phyloP scores from a whole-genome alignment of 2,113 vertebrate genomes.

The Anarrhichthys ocellatus region DNA sequence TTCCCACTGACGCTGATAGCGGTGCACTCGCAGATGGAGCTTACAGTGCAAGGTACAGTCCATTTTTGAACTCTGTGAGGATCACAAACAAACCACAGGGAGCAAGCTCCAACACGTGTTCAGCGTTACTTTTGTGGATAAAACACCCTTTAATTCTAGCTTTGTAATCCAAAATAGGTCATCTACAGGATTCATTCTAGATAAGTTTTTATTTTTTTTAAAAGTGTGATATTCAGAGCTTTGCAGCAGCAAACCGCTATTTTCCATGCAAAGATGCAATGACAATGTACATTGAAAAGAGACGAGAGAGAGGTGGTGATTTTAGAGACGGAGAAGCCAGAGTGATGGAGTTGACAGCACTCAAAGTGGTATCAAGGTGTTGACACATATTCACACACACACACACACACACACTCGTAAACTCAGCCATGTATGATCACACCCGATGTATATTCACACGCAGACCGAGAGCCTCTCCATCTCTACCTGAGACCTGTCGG shows the following conservation, averaged over 20 bases:
- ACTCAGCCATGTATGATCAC: slow-evolving; percentile 14
- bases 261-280: neutral
- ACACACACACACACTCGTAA: neutral
- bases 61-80: neutral
- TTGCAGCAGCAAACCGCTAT: neutral
- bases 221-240: neutral
- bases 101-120: neutral
- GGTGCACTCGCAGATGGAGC: slow-evolving; percentile 32
- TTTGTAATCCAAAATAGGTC: too few species aligned
- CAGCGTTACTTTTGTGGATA: neutral
- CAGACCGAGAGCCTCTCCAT: slow-evolving; percentile 16
- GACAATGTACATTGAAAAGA: neutral
- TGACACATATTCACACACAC: neutral
- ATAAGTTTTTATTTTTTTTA: too few species aligned
- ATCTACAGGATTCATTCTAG: too few species aligned
- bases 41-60: slow-evolving; percentile 31
- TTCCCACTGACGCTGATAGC: slow-evolving; percentile 39
- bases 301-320: neutral
- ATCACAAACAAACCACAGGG: neutral
- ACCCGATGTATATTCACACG: neutral
- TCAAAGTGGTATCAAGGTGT: slow-evolving; percentile 2
- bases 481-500: slow-evolving; percentile 51
- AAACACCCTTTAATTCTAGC: neutral
- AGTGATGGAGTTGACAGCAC: slow-evolving; percentile 30
- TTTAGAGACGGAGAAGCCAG: neutral